phyloP scores from a whole-genome alignment of 2,797 vertebrate genomes.

The Bradypodion pumilum region DNA sequence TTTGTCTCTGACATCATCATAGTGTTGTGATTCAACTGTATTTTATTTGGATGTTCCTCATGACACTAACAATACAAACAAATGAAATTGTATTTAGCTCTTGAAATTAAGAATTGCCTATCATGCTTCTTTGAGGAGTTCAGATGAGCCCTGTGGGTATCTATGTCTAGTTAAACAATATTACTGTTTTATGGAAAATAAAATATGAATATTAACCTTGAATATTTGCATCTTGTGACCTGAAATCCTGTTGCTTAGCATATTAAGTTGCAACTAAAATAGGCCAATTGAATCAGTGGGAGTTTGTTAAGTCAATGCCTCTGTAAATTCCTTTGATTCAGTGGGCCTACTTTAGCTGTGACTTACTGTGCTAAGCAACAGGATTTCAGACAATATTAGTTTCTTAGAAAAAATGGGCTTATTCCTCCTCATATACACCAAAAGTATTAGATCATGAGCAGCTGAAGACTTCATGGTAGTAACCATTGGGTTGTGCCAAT shows the following conservation, averaged over 20 bases:
- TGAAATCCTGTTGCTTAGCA: too few species aligned
- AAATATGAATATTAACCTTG: background rate
- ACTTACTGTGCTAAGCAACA: too few species aligned
- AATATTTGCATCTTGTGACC: background rate
- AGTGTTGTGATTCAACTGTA: background rate
- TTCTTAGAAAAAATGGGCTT: background rate
- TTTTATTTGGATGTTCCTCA: background rate
- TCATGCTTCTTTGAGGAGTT: background rate
- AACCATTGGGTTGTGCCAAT: background rate
- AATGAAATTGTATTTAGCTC: background rate
- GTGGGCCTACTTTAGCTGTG: too few species aligned
- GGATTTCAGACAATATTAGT: background rate
- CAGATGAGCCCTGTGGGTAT: background rate
- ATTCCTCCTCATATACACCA: too few species aligned
- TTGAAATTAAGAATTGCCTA: background rate
- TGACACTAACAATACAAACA: background rate
- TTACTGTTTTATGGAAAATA: background rate
- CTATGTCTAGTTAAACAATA: background rate
- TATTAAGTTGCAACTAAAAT: too few species aligned
- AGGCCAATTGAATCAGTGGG: too few species aligned
- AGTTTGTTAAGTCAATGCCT: too few species aligned
- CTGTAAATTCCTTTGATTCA: too few species aligned
- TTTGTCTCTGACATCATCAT: background rate
- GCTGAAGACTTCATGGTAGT: background rate
- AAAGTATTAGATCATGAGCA: background rate